These are phyloP conservation scores for Diplodus puntazzo DNA, from an alignment of 2,797 vertebrate species.

Conservation along the genomic window DNA sequence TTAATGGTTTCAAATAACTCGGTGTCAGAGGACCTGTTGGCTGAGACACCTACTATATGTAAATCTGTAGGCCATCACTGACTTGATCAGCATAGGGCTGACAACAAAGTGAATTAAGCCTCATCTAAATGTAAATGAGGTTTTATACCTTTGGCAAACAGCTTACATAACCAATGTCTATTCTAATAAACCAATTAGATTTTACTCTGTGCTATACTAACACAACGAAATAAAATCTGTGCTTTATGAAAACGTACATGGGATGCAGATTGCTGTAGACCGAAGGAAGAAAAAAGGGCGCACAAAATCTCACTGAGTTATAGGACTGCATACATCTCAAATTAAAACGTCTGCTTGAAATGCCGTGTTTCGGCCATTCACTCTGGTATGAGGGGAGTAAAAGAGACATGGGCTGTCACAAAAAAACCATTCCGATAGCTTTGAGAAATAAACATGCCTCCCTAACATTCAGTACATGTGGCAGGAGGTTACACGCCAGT, in stretches of 20 bases:
- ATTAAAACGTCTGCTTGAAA: constrained; percentile 69
- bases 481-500: constrained; percentile 30
- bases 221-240: constrained; percentile 72
- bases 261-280: constrained; percentile 54
- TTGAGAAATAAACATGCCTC: constrained; percentile 52
- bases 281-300: constrained; percentile 18
- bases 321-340: constrained; percentile 64
- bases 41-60: constrained; percentile 71
- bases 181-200: constrained; percentile 85
- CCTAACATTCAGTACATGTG: constrained; percentile 40
- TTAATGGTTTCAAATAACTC: constrained; percentile 45
- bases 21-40: constrained; percentile 68
- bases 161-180: constrained; percentile 82
- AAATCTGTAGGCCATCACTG: constrained; percentile 78
- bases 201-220: constrained; percentile 75
- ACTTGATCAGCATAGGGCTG: constrained; percentile 81
- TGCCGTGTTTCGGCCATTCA: constrained; percentile 51
- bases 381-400: constrained; percentile 51
- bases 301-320: constrained; percentile 54
- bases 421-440: constrained; percentile 54
- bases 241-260: constrained; percentile 64
- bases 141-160: constrained; percentile 85
- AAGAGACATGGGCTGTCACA: constrained; percentile 58
- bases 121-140: constrained; percentile 88
- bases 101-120: constrained; percentile 84